A percentile compares a stretch with the other conserved stretches of the same genome.
These are phyloP conservation scores for Odontomachus brunneus DNA, from an alignment of 1,140 invertebrate species.

Conservation along the genomic window DNA sequence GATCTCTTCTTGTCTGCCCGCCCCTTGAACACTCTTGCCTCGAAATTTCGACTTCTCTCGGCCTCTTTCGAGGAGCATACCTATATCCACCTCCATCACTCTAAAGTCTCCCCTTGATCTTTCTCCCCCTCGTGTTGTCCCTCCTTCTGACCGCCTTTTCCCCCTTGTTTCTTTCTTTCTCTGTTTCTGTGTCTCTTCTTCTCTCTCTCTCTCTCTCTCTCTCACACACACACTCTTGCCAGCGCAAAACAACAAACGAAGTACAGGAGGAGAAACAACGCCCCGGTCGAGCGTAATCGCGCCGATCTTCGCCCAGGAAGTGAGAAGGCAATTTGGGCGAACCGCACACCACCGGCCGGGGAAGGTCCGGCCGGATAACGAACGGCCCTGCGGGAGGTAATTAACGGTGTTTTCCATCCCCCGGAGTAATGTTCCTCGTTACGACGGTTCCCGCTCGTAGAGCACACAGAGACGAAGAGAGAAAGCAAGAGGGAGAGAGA, in stretches of 20 bases:
- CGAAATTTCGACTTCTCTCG: conserved; percentile 56
- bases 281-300: conserved; percentile 74
- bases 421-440: conserved; percentile 84
- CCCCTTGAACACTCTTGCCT: background rate
- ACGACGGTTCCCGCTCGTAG: conserved; percentile 76
- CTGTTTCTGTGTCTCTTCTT: background rate
- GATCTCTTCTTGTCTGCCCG: conserved; percentile 65
- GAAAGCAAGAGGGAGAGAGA: background rate
- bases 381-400: conserved; percentile 81
- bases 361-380: conserved; percentile 80
- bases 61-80: conserved; percentile 39
- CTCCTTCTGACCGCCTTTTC: background rate
- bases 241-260: conserved; percentile 78
- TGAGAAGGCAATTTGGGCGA: conserved; percentile 83
- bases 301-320: conserved; percentile 81
- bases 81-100: conserved; percentile 58
- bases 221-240: conserved; percentile 39
- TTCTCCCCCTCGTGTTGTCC: conserved; percentile 23
- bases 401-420: conserved; percentile 83
- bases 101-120: conserved; percentile 56
- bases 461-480: conserved; percentile 44
- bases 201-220: background rate
- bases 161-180: too few species aligned
- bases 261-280: conserved; percentile 56
- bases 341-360: conserved; percentile 72